These are phyloP conservation scores for Fratercula arctica DNA, from an alignment of 2,797 vertebrate species.

Conservation along the genomic window DNA sequence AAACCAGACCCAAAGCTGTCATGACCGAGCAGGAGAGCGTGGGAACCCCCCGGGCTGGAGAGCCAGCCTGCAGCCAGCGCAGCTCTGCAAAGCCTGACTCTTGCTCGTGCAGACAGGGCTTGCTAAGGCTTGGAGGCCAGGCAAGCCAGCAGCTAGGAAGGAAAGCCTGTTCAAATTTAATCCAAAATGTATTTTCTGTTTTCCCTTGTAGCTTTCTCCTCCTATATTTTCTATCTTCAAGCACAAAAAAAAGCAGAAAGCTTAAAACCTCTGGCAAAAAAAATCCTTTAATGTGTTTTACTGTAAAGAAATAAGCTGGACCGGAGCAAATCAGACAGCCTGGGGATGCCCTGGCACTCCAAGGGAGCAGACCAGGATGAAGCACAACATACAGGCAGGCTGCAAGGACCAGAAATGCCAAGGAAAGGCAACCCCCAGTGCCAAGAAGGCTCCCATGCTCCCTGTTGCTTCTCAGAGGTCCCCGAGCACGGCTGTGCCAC, in stretches of 20 bases:
- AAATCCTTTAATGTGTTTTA: slow-evolving; percentile 30
- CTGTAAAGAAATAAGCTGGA: slow-evolving; percentile 33
- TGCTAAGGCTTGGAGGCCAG: background rate
- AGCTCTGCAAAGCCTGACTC: background rate
- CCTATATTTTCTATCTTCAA: slow-evolving; percentile 9
- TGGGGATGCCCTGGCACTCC: background rate
- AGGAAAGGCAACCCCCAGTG: background rate
- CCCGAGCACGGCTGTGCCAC: background rate
- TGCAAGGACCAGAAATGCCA: background rate
- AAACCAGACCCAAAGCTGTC: background rate
- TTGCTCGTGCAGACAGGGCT: background rate
- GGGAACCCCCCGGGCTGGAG: background rate
- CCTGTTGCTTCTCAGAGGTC: background rate
- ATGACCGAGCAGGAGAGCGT: background rate
- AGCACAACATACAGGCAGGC: background rate
- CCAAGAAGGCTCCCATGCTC: background rate
- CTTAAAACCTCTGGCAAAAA: slow-evolving; percentile 24
- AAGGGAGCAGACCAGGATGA: background rate
- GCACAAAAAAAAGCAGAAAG: slow-evolving; percentile 34
- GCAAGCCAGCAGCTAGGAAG: slow-evolving; percentile 8
- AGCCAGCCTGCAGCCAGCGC: background rate
- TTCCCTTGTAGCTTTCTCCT: slow-evolving; percentile 36
- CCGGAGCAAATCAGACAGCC: slow-evolving; percentile 4
- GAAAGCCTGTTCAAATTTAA: slow-evolving; percentile 26
- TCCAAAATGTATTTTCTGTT: slow-evolving; percentile 42